Percentiles rank a stretch among this genome's conserved stretches.
Conservation (phyloP, 2,888 invertebrate species). For the Yponomeuta evonymella region DNA sequence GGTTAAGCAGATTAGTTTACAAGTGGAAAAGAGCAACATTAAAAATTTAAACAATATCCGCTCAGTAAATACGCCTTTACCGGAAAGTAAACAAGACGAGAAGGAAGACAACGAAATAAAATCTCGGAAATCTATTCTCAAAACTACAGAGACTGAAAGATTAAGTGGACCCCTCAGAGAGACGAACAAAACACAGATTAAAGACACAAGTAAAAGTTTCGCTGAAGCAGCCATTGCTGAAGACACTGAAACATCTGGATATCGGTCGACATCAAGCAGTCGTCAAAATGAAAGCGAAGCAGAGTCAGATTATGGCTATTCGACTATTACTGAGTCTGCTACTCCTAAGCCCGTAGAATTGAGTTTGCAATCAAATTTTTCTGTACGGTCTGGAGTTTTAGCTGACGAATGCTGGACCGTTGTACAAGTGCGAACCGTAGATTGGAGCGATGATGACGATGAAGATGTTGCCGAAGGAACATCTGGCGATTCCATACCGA, state of each 20-base stretch:
- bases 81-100: conserved; percentile 33
- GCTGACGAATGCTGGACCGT: conserved; percentile 71
- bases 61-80: conserved; percentile 29
- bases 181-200: conserved; percentile 22
- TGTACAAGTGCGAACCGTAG: conserved; percentile 55
- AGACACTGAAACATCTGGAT: conserved; percentile 74
- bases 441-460: conserved; percentile 61
- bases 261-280: conserved; percentile 67
- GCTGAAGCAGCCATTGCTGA: conserved; percentile 36
- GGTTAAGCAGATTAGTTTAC: conserved; percentile 40
- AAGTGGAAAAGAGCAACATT: conserved; percentile 42
- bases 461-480: conserved; percentile 39
- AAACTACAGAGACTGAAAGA: conserved; percentile 36
- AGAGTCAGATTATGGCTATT: conserved; percentile 79
- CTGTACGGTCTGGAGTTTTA: conserved; percentile 61
- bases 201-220: background rate
- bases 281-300: conserved; percentile 66
- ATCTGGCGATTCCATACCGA: conserved; percentile 45
- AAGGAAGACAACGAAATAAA: conserved; percentile 32
- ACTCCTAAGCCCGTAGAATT: conserved; percentile 75
- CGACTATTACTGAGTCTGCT: conserved; percentile 76
- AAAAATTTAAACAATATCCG: conserved; percentile 38
- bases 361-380: conserved; percentile 48
- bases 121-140: conserved; percentile 60
- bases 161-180: conserved; percentile 41